phyloP scores from a whole-genome alignment of 2,888 invertebrate genomes.

The Ornithoptera alexandrae region DNA sequence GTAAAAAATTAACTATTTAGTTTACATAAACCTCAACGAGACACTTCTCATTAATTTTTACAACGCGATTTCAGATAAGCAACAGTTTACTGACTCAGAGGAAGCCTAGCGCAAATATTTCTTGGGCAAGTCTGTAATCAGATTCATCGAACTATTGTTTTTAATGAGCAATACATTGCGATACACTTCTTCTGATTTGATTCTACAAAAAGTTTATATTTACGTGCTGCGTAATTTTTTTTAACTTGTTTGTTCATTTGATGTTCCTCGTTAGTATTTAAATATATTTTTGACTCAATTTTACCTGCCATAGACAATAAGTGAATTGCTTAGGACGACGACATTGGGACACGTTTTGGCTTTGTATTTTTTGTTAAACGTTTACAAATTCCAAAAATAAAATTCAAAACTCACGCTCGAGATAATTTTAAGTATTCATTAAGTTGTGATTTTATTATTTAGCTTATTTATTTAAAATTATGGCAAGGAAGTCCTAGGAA shows the following conservation, averaged over 20 bases:
- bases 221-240: conserved; percentile 51
- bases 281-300: conserved; percentile 71
- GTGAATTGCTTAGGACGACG: conserved; percentile 64
- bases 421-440: conserved; percentile 79
- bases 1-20: conserved; percentile 31
- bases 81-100: conserved; percentile 13
- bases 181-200: conserved; percentile 21
- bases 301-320: conserved; percentile 78
- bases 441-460: conserved; percentile 78
- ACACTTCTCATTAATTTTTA: conserved; percentile 11
- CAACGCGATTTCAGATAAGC: conserved; percentile 12
- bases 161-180: conserved; percentile 14
- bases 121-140: conserved; percentile 8
- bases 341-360: conserved; percentile 42
- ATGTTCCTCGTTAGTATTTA: conserved; percentile 57
- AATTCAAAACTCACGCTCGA: conserved; percentile 62
- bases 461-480: conserved; percentile 79
- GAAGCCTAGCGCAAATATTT: conserved; percentile 20
- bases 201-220: conserved; percentile 32
- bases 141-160: background rate
- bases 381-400: conserved; percentile 58
- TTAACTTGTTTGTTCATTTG: conserved; percentile 56
- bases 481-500: conserved; percentile 76
- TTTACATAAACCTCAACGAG: conserved; percentile 13
- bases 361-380: conserved; percentile 35